Percentiles rank a stretch among this genome's conserved stretches.
Conservation (phyloP, 2,797 vertebrate genomes). For the Cottoperca gobio region DNA sequence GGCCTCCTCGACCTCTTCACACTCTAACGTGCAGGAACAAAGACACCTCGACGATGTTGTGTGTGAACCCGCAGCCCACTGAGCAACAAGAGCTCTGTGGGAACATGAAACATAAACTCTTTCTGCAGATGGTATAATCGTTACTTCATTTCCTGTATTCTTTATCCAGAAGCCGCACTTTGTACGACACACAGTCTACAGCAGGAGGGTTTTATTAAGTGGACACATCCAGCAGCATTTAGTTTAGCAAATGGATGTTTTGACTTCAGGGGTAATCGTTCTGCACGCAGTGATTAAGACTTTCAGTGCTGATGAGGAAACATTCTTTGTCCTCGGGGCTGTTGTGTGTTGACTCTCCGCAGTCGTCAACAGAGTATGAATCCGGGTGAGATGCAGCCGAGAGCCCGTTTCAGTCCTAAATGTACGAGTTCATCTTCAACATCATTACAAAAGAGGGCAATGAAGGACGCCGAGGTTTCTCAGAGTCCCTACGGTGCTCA, state of each 20-base stretch:
- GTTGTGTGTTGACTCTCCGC: slow-evolving; percentile 23
- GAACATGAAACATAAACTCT: neutral
- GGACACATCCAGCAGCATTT: slow-evolving; percentile 8
- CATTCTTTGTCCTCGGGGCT: slow-evolving; percentile 27
- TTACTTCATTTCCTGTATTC: neutral
- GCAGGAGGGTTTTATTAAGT: neutral
- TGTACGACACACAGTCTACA: neutral
- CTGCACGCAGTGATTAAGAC: slow-evolving; percentile 32
- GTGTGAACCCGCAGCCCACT: neutral
- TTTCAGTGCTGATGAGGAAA: slow-evolving; percentile 23
- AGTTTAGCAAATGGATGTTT: neutral
- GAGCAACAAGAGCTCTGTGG: slow-evolving; percentile 9
- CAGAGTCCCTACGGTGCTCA: neutral
- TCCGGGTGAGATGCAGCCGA: slow-evolving; percentile 6
- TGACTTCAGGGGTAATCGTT: neutral
- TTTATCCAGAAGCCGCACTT: neutral
- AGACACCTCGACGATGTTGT: slow-evolving; percentile 7
- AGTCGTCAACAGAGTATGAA: slow-evolving; percentile 11
- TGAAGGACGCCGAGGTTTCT: neutral
- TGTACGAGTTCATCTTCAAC: slow-evolving; percentile 17
- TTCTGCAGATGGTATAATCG: neutral
- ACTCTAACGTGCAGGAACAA: slow-evolving; percentile 2
- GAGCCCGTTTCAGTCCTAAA: slow-evolving; percentile 1
- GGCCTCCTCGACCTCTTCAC: neutral
- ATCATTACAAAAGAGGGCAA: slow-evolving; percentile 1